Evolutionary conservation across 2,797 vertebrate species (phyloP).

Genomic region (Danio kyathit): DNA sequence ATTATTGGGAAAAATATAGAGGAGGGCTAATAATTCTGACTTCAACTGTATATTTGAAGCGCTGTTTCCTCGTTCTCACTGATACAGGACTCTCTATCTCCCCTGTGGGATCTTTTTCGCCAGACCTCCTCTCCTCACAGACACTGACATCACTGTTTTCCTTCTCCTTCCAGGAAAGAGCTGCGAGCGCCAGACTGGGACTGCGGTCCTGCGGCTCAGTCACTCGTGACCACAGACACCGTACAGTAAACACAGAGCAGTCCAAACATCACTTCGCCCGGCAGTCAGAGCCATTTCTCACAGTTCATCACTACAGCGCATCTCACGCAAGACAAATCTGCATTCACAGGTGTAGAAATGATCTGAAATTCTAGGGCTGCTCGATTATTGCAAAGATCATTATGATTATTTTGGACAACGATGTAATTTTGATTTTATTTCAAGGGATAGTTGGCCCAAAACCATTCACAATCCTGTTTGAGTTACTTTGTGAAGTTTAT

Average conservation of each 20-base stretch:
- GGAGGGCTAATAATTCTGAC: no score
- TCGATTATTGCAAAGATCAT: no score
- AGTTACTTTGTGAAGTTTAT: no score
- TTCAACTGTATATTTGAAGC: not conserved
- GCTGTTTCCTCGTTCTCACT: constrained; percentile 1
- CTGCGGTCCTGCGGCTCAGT: constrained; percentile 27
- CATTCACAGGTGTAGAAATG: not conserved
- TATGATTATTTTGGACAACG: no score
- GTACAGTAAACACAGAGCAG: constrained; percentile 30
- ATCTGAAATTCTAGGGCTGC: no score
- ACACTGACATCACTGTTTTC: constrained; percentile 40
- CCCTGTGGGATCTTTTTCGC: constrained; percentile 12
- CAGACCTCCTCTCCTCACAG: constrained; percentile 16
- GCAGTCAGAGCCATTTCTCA: constrained; percentile 13
- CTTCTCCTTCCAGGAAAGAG: constrained; percentile 42
- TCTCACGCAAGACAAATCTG: constrained; percentile 1
- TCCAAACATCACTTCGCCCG: constrained; percentile 14
- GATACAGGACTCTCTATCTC: constrained; percentile 23
- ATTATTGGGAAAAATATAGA: no score
- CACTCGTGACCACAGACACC: constrained; percentile 26
- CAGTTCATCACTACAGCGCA: constrained; percentile 11
- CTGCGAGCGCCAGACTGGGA: constrained; percentile 15
- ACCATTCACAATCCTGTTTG: no score
- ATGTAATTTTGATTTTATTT: no score
- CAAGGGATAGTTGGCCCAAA: no score